These are phyloP conservation scores for Callyntrura sp. DNA, from an alignment of 2,888 invertebrate species.

Conservation along the genomic window DNA sequence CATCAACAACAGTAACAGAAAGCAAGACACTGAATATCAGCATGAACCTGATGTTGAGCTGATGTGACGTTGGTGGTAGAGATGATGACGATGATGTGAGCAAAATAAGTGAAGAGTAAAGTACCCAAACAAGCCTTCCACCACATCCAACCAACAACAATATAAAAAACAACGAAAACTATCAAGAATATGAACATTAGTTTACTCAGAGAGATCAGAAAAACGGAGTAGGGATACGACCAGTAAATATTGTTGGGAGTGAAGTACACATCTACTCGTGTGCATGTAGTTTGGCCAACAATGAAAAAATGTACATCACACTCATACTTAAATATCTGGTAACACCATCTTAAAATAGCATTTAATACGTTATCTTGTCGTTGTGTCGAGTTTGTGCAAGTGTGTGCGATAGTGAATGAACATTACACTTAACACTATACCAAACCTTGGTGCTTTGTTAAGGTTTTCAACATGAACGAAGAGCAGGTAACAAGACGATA, in stretches of 20 bases:
- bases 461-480: neutral
- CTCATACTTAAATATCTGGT: neutral
- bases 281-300: neutral
- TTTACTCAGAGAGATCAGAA: neutral
- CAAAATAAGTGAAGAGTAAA: constrained; percentile 25
- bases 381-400: neutral
- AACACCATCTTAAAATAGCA: neutral
- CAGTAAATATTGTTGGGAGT: neutral
- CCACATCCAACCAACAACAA: neutral
- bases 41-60: neutral
- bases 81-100: neutral
- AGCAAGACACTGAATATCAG: neutral
- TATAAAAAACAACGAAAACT: neutral
- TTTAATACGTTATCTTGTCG: constrained; percentile 16
- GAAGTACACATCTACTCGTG: neutral
- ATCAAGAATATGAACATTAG: neutral
- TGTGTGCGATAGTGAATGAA: neutral
- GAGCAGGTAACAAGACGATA: neutral
- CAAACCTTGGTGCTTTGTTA: neutral
- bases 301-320: neutral
- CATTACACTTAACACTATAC: neutral
- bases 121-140: neutral
- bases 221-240: neutral
- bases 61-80: neutral
- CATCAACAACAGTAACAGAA: neutral